Base-by-base conservation (phyloP, 2,797 vertebrate species). In the Eospalax fontanierii region DNA sequence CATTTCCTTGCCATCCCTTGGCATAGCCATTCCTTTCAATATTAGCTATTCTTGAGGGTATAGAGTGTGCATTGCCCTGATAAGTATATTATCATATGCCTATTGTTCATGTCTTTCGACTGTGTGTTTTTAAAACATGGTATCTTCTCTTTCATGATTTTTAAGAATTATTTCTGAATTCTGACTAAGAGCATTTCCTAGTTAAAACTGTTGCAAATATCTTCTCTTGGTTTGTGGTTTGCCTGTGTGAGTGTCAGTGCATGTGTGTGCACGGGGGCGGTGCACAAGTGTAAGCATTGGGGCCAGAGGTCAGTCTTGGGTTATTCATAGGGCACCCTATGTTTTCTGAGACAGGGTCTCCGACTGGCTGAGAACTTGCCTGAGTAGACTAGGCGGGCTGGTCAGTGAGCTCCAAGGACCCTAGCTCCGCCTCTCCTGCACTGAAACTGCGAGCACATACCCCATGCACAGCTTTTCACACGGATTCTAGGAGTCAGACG, bases 101-200 rank as follows among this genome's bases (percentile, higher is more conserved):
- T 63, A 11, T 38, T 46, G 24, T 38, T 89, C 28, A 10, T 1
- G 24, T 71, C 70, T 71, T 95, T 87, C 73, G 12, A 30, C 82
- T 81, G 33, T 74, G 57, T 82, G 50, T 80, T 76, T 85, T 59
- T 15, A 59, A 59, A 86, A 50, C 78, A 35, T 90, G 65, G 50
- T 83, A 4, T 90, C 59, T 92, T 93, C 68, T 80, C 24, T 40
- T 90, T 81, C 78, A 50, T 83, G 50, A 54, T n/a, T n/a, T 89
- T 26, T 71, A 86, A 57, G 70, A 63, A 9, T 70, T 90, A 35
- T 80, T 71, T 76, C 46, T 83, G 59, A 24, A 71, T n/a, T 33
- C 50, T 43, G 14, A 85, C 6, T 57, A 88, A 28, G 43, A 75
- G 38, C 30, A 22, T 74, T 81, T 91, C 10, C 61, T 65, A 71